Base-by-base conservation (phyloP, 1,140 invertebrate genomes). In the Philopotamus ludificatus region DNA sequence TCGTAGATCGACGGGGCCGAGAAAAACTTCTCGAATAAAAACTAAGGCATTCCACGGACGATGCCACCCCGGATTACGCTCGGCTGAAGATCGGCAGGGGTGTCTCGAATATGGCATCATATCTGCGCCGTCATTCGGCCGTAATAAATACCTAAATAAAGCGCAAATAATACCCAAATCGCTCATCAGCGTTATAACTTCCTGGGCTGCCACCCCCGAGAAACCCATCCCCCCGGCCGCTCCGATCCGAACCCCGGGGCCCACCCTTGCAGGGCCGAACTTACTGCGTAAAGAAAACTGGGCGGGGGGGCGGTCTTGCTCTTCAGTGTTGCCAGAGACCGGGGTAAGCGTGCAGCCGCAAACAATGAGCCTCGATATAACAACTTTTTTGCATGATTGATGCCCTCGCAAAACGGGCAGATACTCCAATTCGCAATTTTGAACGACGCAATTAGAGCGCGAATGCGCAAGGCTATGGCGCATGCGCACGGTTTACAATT, bases 61-160 rank as follows among this genome's bases (percentile, higher is more conserved):
- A 21, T 28, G 26, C 18, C 54, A 28, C 53, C 22, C 16, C 39
- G 26, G 51, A n/a, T n/a, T 20, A 55, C 51, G 51, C 51, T 26
- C 51, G 10, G 39, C 3, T 57, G 16, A 4, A 21, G 34, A 20
- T 12, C 20, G 16, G 47, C 10, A n/a, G 57, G 26, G 15, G 42
- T 60, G 22, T 45, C 57, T 60, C 16, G 44, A 60, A 60, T 60
- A 60, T 71, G 70, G 73, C 74, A 76, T 74, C 75, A 78, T 79
- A 81, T 79, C 77, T 78, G 79, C 78, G 73, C 71, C 75, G 76
- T 81, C 79, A 80, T 76, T 78, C 76, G 72, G 76, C 78, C 77
- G 79, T 77, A 79, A 79, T 81, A 81, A 81, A 81, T 79, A 79
- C 78, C 77, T 73, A 79, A 80, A 81, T 81, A 81, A 79, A 81